phyloP scores from a whole-genome alignment of 2,113 vertebrate species.

The Prietella phreatophila region DNA sequence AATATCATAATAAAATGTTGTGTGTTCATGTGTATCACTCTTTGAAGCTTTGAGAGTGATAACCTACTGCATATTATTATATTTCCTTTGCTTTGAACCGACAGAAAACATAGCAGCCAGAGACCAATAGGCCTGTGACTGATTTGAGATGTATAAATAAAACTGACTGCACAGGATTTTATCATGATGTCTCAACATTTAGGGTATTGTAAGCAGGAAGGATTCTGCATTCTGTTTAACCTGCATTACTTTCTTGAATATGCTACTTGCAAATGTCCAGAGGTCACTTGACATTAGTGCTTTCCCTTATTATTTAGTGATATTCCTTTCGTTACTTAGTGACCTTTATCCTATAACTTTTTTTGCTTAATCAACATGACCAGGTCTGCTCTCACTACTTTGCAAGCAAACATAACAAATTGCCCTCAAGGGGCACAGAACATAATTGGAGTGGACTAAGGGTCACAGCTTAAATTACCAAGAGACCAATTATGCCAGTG shows the following conservation, averaged over 20 bases:
- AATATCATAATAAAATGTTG: neutral
- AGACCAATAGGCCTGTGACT: neutral
- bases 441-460: constrained; percentile 17
- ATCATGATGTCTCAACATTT: neutral
- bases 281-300: neutral
- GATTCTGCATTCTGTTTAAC: neutral
- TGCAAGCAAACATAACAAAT: constrained; percentile 30
- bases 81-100: neutral
- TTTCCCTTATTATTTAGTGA: neutral
- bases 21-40: neutral
- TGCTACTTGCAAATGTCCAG: neutral
- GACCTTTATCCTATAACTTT: neutral
- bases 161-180: neutral
- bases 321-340: neutral
- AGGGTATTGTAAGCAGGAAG: neutral
- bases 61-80: neutral
- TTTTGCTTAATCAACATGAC: neutral
- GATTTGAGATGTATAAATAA: neutral
- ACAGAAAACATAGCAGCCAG: neutral
- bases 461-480: neutral
- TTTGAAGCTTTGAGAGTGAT: neutral
- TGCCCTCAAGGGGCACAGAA: constrained; percentile 10
- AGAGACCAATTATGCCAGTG: constrained; percentile 30
- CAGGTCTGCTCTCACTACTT: neutral
- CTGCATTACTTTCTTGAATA: neutral